phyloP scores from a whole-genome alignment of 1,140 invertebrate species.

The Caligus rogercresseyi region DNA sequence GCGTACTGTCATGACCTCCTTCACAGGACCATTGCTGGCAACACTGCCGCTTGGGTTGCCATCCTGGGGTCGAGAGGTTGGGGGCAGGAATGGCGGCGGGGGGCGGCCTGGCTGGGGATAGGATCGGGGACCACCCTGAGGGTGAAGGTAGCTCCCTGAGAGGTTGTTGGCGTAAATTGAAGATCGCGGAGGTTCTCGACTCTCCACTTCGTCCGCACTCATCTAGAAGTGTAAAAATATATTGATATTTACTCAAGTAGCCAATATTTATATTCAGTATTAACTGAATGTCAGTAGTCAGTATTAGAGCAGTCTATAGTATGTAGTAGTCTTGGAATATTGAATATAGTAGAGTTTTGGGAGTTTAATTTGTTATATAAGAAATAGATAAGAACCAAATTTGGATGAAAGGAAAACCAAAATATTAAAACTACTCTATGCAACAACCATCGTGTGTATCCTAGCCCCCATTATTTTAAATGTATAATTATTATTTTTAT shows the following conservation, averaged over 20 bases:
- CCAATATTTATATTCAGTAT: not conserved
- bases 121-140: not conserved
- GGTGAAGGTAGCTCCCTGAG: not conserved
- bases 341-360: no score
- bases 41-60: not conserved
- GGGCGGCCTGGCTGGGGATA: not conserved
- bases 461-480: no score
- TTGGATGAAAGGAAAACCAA: not conserved
- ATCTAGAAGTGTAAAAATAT: not conserved
- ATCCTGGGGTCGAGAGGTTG: not conserved
- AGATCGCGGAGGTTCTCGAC: not conserved
- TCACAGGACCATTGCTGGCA: not conserved
- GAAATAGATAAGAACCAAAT: not conserved
- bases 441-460: no score
- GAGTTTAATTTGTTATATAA: no score
- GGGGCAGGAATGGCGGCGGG: not conserved
- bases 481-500: no score
- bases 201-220: not conserved
- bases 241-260: not conserved
- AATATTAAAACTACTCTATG: no score
- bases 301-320: no score
- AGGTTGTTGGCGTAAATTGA: not conserved
- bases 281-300: no score
- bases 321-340: no score
- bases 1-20: slow-evolving; percentile 2